Percentiles rank a stretch among this genome's conserved stretches.
These are phyloP conservation scores for Ochropleura leucogaster DNA, from an alignment of 2,888 invertebrate genomes.

Conservation along the genomic window DNA sequence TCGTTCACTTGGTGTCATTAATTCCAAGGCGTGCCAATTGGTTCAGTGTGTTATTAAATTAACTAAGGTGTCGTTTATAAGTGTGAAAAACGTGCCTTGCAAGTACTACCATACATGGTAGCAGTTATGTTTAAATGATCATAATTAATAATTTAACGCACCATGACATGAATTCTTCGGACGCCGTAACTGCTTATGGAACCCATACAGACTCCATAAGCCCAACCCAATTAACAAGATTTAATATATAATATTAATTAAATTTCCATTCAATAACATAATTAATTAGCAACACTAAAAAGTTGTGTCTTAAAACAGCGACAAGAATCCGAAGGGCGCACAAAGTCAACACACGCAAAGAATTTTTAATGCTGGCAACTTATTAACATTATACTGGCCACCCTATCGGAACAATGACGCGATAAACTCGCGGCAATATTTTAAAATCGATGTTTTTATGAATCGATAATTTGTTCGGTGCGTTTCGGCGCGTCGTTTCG, in stretches of 20 bases:
- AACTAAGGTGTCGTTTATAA: background rate
- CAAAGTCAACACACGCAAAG: slow-evolving; percentile 60
- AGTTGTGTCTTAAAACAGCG: slow-evolving; percentile 53
- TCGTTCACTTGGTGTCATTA: background rate
- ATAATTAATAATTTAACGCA: slow-evolving; percentile 36
- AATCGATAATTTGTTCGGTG: slow-evolving; percentile 90
- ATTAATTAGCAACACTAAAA: slow-evolving; percentile 53
- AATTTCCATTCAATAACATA: slow-evolving; percentile 59
- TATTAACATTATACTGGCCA: slow-evolving; percentile 74
- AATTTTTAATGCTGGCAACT: slow-evolving; percentile 62
- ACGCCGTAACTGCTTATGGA: slow-evolving; percentile 1
- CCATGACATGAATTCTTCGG: slow-evolving; percentile 25
- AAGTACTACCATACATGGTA: slow-evolving; percentile 1
- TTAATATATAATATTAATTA: slow-evolving; percentile 43
- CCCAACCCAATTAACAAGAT: slow-evolving; percentile 42
- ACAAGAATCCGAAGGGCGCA: slow-evolving; percentile 57
- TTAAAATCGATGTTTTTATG: slow-evolving; percentile 90
- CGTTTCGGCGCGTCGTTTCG: slow-evolving; percentile 89
- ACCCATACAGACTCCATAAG: slow-evolving; percentile 5
- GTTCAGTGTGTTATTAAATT: background rate
- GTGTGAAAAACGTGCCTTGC: background rate
- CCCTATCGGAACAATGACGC: slow-evolving; percentile 86
- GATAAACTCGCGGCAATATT: slow-evolving; percentile 86
- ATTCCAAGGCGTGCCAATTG: background rate
- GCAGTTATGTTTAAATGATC: slow-evolving; percentile 23